Evolutionary conservation across 2,797 vertebrate species (phyloP).

Genomic region (Sebastes alutus): DNA sequence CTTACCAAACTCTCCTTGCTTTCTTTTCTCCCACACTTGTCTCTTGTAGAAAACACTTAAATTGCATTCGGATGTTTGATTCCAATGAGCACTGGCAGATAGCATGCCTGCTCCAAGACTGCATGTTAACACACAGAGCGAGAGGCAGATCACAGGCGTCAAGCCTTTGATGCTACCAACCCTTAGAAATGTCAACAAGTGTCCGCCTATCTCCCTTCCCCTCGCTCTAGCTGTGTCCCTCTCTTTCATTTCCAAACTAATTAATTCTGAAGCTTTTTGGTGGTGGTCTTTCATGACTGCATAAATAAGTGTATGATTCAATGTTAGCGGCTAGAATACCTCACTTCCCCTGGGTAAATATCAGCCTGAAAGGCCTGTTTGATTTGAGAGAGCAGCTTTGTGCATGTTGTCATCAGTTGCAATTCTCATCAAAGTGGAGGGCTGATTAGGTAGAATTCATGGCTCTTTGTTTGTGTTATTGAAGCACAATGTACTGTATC

Average conservation of each 20-base stretch:
- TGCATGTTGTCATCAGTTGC: slow-evolving; percentile 21
- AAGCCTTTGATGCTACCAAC: slow-evolving; percentile 60
- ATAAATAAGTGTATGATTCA: slow-evolving; percentile 51
- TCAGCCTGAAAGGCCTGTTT: slow-evolving; percentile 33
- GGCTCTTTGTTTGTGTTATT: neutral
- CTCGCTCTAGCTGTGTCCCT: slow-evolving; percentile 24
- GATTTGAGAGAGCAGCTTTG: slow-evolving; percentile 26
- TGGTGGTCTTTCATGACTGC: slow-evolving; percentile 50
- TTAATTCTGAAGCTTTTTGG: slow-evolving; percentile 55
- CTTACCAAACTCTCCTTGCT: neutral
- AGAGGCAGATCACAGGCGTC: slow-evolving; percentile 54
- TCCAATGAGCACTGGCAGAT: slow-evolving; percentile 17
- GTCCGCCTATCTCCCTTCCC: slow-evolving; percentile 42
- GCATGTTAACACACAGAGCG: slow-evolving; percentile 38
- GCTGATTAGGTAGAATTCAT: neutral
- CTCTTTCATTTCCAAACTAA: slow-evolving; percentile 59
- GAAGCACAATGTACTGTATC: neutral
- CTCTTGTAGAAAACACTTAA: slow-evolving; percentile 14
- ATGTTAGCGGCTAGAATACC: slow-evolving; percentile 30
- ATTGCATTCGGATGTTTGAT: slow-evolving; percentile 37
- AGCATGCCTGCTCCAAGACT: slow-evolving; percentile 15
- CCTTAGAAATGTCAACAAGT: slow-evolving; percentile 71
- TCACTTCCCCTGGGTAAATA: slow-evolving; percentile 42
- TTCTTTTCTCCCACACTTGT: neutral
- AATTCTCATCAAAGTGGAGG: slow-evolving; percentile 21